These are phyloP conservation scores for Agapostemon virescens DNA, from an alignment of 2,888 invertebrate genomes.

Conservation along the genomic window DNA sequence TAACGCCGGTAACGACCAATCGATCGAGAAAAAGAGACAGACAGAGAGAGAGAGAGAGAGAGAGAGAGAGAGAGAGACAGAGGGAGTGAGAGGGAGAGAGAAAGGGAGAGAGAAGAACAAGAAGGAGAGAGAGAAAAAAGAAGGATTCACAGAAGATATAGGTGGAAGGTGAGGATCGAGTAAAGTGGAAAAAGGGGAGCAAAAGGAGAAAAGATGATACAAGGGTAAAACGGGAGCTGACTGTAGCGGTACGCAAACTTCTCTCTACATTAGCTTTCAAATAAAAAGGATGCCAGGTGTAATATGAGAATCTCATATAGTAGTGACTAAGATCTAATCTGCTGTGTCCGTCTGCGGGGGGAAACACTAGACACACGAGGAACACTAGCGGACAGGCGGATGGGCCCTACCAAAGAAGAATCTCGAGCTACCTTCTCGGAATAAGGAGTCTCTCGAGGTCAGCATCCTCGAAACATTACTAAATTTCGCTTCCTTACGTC, in stretches of 20 bases:
- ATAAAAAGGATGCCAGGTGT: conserved; percentile 72
- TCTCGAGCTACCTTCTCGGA: conserved; percentile 70
- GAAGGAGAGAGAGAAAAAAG: neutral
- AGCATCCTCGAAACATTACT: conserved; percentile 61
- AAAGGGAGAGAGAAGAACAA: neutral
- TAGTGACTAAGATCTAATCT: conserved; percentile 79
- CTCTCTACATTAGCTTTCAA: conserved; percentile 63
- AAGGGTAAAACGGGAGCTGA: conserved; percentile 75
- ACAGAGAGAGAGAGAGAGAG: neutral
- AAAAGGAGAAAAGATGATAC: conserved; percentile 44
- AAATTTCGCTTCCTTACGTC: conserved; percentile 47
- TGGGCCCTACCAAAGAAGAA: conserved; percentile 66
- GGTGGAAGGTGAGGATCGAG: conserved; percentile 16
- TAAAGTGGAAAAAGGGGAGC: conserved; percentile 8
- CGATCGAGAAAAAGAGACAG: neutral
- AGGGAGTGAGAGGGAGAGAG: neutral
- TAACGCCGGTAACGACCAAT: conserved; percentile 56
- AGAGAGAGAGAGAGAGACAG: neutral
- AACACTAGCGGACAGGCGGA: conserved; percentile 62
- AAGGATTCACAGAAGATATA: neutral
- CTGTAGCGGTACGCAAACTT: conserved; percentile 69
- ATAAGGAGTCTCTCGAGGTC: conserved; percentile 63
- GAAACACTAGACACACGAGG: conserved; percentile 76
- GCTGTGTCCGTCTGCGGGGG: conserved; percentile 74
- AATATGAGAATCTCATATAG: conserved; percentile 78